Conservation (phyloP, 1,140 invertebrate species). For the Hylaeus volcanicus region DNA sequence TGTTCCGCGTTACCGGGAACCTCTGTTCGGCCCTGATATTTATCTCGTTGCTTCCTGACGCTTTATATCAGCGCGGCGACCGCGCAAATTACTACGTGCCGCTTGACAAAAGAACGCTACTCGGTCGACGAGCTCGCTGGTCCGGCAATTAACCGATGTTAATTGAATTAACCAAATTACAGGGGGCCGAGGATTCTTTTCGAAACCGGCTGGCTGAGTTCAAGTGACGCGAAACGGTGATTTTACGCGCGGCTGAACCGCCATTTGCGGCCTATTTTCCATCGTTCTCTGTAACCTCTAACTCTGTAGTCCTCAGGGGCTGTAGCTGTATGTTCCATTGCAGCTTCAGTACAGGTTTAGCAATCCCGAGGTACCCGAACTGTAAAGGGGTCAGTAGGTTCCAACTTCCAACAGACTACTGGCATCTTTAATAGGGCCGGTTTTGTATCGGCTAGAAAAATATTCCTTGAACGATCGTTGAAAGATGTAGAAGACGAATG, state of each 20-base stretch:
- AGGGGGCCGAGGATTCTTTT: constrained; percentile 15
- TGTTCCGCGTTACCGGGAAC: constrained; percentile 42
- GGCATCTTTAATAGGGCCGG: too few species aligned
- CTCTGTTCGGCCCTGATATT: constrained; percentile 33
- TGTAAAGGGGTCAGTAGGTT: too few species aligned
- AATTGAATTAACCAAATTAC: constrained; percentile 56
- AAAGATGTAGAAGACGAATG: neutral
- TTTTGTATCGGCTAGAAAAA: too few species aligned
- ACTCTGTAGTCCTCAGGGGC: too few species aligned
- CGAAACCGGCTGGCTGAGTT: neutral
- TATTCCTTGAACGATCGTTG: too few species aligned
- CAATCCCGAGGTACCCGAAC: too few species aligned
- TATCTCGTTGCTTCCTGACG: constrained; percentile 34
- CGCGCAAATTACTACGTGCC: constrained; percentile 45
- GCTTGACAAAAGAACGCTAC: constrained; percentile 43
- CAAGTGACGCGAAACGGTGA: constrained; percentile 28
- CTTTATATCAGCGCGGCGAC: constrained; percentile 44
- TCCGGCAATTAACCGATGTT: constrained; percentile 55
- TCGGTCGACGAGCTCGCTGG: neutral
- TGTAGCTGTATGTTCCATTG: too few species aligned
- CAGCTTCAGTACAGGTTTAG: too few species aligned
- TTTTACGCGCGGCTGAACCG: constrained; percentile 26
- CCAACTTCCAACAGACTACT: too few species aligned
- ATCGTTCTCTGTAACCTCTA: neutral
- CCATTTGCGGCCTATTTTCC: neutral